Evolutionary conservation across 2,113 vertebrate genomes (phyloP), one percentile per base, ranked within the genome.

Genomic region (Sinocyclocheilus maitianheensis): DNA sequence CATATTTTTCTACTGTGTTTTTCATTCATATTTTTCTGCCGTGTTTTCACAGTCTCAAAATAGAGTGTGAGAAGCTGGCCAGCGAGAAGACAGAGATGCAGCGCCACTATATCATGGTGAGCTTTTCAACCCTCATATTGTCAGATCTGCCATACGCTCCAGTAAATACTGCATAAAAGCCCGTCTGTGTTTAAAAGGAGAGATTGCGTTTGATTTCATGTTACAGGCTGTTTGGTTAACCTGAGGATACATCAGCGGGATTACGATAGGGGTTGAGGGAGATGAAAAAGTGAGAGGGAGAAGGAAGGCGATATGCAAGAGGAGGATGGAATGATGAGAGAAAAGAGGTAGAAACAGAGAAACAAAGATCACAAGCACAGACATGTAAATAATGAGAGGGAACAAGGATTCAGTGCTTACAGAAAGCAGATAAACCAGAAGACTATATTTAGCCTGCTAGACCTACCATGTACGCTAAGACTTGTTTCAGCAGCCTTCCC

Each of bases 51-150:
- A 97, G 96, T 92, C 93, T 97, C 86, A 97, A 97, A 92, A 91
- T 97, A 90, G 96, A 97, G 85, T 97, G 96, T 79, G 96, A 97
- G 93, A 97, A 97, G 87, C 92, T 97, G 84, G 96, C 96, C 90
- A 97, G 96, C 0, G 96, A 97, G 92, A 97, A 97, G 92, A 96
- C 96, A 0, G 96, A 97, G 92, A 97, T 96, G 96, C 96, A 97
- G 87, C 95, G 96, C 84, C 96, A 97, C 89, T 97, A 97, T 10
- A 96, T 97, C 92, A 97, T 97, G 96, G 96, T 97, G 90, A 93
- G 93, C 88, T 46, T 43, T 22, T 69, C 46, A 40, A 48, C 37
- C 26, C 77, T 75, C 30, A 37, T 67, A 11, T 16, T 22, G 20
- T 67, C 48, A 76, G 83, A 62, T 46, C 26, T 69, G 75, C 20